A percentile compares a stretch with the other conserved stretches of the same genome.
phyloP scores from a whole-genome alignment of 2,113 vertebrate genomes.

The Antigone vipio region DNA sequence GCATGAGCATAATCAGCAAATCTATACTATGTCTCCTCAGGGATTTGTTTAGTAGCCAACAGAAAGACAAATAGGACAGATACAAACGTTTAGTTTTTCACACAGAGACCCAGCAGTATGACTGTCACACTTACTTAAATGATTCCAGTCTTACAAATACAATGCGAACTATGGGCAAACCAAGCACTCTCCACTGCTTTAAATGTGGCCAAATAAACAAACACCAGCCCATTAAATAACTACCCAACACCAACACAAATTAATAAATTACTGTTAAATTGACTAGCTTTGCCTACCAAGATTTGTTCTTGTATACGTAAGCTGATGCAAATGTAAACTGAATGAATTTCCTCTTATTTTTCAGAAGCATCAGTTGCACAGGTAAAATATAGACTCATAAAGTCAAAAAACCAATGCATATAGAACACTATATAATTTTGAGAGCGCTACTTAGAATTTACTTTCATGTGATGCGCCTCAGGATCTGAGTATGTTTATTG shows the following conservation, averaged over 20 bases:
- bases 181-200: not conserved
- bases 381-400: not conserved
- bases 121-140: not conserved
- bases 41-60: not conserved
- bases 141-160: not conserved
- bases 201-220: not conserved
- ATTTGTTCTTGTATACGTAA: not conserved
- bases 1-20: not conserved
- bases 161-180: not conserved
- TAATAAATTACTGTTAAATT: not conserved
- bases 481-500: not conserved
- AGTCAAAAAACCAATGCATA: rapidly evolving
- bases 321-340: not conserved
- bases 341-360: not conserved
- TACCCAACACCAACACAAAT: not conserved
- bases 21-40: not conserved
- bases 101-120: not conserved
- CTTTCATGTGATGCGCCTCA: not conserved
- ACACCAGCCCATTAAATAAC: not conserved
- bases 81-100: not conserved
- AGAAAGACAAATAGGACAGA: not conserved
- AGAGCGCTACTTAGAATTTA: not conserved
- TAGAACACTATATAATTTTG: not conserved
- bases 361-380: not conserved
- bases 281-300: not conserved